These are phyloP conservation scores for Enteromius afrohamiltoni DNA, from an alignment of 2,797 vertebrate genomes.

Conservation along the genomic window DNA sequence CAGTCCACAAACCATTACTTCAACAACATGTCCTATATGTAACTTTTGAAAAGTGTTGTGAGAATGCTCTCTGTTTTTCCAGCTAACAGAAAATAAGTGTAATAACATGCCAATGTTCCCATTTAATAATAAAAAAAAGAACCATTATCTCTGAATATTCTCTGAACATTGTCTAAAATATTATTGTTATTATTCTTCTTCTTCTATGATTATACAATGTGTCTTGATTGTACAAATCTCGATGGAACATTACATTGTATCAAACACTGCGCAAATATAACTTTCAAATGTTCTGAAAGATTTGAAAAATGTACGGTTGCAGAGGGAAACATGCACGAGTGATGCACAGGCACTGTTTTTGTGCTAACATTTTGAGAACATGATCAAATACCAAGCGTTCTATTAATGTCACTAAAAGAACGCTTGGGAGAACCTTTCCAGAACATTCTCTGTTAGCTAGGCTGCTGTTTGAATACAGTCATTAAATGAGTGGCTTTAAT, in stretches of 20 bases:
- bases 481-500: neutral
- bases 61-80: too few species aligned
- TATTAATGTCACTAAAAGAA: neutral
- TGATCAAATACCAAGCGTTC: neutral
- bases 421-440: neutral
- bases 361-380: neutral
- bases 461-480: neutral
- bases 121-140: neutral
- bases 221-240: neutral
- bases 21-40: neutral
- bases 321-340: neutral
- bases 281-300: neutral
- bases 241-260: neutral
- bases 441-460: neutral
- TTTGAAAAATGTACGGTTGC: neutral
- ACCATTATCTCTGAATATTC: neutral
- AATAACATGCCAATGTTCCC: neutral
- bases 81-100: neutral
- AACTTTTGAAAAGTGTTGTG: neutral
- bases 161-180: neutral
- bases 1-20: neutral
- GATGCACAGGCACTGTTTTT: neutral
- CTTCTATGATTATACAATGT: neutral
- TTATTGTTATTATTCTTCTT: too few species aligned
- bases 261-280: neutral